Evolutionary conservation across 1,140 invertebrate species (phyloP).

Genomic region (Harpegnathos saltator): DNA sequence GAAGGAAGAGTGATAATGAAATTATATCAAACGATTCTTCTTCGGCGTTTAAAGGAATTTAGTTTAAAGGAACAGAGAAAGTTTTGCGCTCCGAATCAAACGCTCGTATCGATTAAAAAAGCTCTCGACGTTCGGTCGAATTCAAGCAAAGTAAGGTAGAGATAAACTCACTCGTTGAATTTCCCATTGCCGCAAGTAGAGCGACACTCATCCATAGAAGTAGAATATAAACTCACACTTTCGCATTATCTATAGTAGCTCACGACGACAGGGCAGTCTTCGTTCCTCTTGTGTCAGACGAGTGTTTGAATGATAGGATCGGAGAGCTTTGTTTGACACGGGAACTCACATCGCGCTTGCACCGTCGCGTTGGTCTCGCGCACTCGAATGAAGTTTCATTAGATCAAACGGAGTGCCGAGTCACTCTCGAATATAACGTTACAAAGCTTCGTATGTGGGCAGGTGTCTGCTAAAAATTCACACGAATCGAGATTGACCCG

Average conservation of each 20-base stretch:
- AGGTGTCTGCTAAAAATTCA: slow-evolving; percentile 1
- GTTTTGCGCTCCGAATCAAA: too few species aligned
- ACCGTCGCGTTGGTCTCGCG: neutral
- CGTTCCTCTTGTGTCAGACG: neutral
- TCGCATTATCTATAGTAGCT: neutral
- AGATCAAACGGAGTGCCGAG: slow-evolving; percentile 37
- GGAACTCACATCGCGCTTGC: neutral
- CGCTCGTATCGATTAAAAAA: too few species aligned
- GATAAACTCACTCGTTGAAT: neutral
- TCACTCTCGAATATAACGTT: slow-evolving; percentile 39
- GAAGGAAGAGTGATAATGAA: neutral
- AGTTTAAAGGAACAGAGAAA: too few species aligned
- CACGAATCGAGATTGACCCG: neutral
- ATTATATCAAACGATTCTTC: neutral
- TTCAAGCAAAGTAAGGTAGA: too few species aligned
- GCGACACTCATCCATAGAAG: neutral
- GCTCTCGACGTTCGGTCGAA: too few species aligned
- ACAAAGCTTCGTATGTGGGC: slow-evolving; percentile 15
- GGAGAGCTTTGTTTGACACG: slow-evolving; percentile 8
- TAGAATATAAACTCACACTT: neutral
- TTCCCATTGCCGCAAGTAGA: neutral
- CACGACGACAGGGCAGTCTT: neutral
- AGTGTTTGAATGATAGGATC: slow-evolving; percentile 6
- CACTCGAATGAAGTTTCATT: slow-evolving; percentile 42
- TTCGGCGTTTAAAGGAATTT: too few species aligned